These are phyloP conservation scores for Cydia splendana DNA, from an alignment of 1,140 invertebrate species.

Conservation along the genomic window DNA sequence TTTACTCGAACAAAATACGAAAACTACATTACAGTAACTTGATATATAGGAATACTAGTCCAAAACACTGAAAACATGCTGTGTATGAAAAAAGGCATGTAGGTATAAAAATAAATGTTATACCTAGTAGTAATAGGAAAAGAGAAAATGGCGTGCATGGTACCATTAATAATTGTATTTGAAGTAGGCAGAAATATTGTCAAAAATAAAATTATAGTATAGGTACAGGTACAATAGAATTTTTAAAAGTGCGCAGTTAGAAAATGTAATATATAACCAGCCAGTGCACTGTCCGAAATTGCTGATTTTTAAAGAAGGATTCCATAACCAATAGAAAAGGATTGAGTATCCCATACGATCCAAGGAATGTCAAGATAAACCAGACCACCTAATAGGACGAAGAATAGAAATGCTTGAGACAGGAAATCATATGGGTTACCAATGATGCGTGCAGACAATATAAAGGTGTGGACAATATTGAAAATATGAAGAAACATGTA, in stretches of 20 bases:
- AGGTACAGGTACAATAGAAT: constrained; percentile 2
- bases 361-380: constrained; percentile 24
- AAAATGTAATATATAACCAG: constrained; percentile 16
- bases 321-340: constrained; percentile 44
- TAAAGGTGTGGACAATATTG: constrained; percentile 51
- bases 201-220: constrained; percentile 6
- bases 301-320: constrained; percentile 36
- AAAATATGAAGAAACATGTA: constrained; percentile 46
- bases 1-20: constrained; percentile 14
- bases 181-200: constrained; percentile 12
- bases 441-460: constrained; percentile 57
- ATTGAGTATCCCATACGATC: constrained; percentile 64
- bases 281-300: constrained; percentile 28
- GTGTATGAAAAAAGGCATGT: constrained; percentile 28
- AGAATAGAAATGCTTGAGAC: constrained; percentile 44
- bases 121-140: constrained; percentile 20
- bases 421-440: constrained; percentile 61
- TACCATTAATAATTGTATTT: constrained; percentile 29
- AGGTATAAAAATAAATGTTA: background rate
- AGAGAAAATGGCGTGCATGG: constrained; percentile 28
- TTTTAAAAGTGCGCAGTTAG: constrained; percentile 24
- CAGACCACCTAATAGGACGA: constrained; percentile 42
- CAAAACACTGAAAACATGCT: constrained; percentile 24
- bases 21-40: constrained; percentile 22
- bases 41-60: constrained; percentile 18